Base-by-base conservation (phyloP, 2,888 invertebrate species). In the Sipha maydis region DNA sequence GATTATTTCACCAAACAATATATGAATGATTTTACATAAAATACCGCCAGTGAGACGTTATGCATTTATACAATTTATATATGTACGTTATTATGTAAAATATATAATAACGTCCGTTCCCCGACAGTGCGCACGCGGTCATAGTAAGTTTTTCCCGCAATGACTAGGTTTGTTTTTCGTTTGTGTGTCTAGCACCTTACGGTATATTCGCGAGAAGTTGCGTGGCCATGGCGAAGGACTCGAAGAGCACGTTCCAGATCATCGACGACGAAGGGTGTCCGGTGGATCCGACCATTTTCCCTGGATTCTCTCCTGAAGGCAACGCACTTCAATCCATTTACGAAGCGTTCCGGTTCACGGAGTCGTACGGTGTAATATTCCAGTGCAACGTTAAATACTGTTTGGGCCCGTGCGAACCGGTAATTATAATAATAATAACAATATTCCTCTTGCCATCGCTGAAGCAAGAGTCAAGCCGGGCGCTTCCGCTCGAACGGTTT, bases 341-440 rank as follows among this genome's bases (percentile, higher is more conserved):
- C 91, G 98, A 98, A 93, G 98, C 98, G 0, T 98, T 98, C 94
- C 94, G 98, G 91, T 98, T 98, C 92, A 98, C 98, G 0, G 98
- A 98, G 92, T 98, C 97, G 21, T 98, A 98, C 91, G 98, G 98
- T 83, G 98, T 98, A 90, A 98, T 98, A 92, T 98, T 98, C 95
- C 98, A 98, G 92, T 98, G 98, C 92, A 98, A 98, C 92, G 98
- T 98, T 91, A 98, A 98, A 92, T 98, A 98, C 92, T 98, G 98
- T 91, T 94, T 98, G 90, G 98, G 98, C 91, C 97, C 97, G 90
- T 98, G 98, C 91, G 97, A 98, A 92, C 97, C 98, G 91, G 96
- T 97, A 93, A 94, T 48, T 14, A 48, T 48, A 48, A 48, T 41
- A 41, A 41, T 41, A 48, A 48, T 48, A 48, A 48, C 95, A 48